Evolutionary conservation across 2,113 vertebrate species (phyloP).

Genomic region (Trogon surrucura): DNA sequence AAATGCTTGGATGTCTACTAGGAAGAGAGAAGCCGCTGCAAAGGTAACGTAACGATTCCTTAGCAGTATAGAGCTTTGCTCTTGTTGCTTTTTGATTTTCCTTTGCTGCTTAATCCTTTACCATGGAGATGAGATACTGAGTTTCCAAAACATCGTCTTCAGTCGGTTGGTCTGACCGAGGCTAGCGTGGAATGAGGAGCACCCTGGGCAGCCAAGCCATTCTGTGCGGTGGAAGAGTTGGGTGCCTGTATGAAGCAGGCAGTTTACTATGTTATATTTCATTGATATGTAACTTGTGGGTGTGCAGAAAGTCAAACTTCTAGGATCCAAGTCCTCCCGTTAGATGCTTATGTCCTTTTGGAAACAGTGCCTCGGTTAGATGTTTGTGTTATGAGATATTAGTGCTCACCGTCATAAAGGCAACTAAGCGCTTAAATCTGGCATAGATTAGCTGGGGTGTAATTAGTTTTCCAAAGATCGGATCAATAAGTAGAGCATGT

Average conservation of each 20-base stretch:
- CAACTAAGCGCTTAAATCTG: neutral
- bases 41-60: constrained; percentile 24
- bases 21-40: neutral
- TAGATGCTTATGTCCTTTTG: neutral
- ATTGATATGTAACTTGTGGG: neutral
- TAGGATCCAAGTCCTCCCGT: neutral
- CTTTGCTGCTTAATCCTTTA: neutral
- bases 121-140: neutral
- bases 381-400: neutral
- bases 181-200: neutral
- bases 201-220: neutral
- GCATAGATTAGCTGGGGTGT: neutral
- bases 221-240: neutral
- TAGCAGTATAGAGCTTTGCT: neutral
- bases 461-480: neutral
- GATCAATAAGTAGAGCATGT: neutral
- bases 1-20: neutral
- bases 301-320: neutral
- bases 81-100: neutral
- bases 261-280: neutral
- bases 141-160: neutral
- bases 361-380: neutral
- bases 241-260: neutral
- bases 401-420: neutral
- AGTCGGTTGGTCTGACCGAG: neutral